Base-by-base conservation (phyloP, 1,140 invertebrate species). In the Elymnias hypermnestra region DNA sequence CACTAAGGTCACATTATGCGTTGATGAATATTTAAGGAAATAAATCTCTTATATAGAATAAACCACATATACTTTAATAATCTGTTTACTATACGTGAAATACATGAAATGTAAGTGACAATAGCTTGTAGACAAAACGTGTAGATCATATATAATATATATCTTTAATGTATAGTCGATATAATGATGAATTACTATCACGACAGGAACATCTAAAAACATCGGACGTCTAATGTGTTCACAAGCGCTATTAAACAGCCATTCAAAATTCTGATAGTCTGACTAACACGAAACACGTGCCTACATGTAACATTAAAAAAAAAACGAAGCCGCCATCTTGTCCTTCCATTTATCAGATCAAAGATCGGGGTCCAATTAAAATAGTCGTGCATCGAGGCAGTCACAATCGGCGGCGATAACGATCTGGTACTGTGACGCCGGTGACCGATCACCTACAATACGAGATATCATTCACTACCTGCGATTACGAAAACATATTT, bases 291-390 rank as follows among this genome's bases (percentile, higher is more conserved):
- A 63, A 73, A 79, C 77, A 79, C 73, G 77, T 82, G 75, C 69
- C 51, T 61, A 63, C 58, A 63, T 35, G 53, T 28, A 40, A 45
- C 48, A 29, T 29, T 5, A 15, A 53, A 58, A 70, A 70, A 65
- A 76, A 71, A 73, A 63, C 58, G 72, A 71, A 62, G 52, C 63
- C 41, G 69, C 71, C 75, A 79, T 77, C 73, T 79, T 79, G 70
- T 76, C 67, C 61, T 65, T 56, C 53, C 46, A 31, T 51, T 73
- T 81, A 84, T 84, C 81, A 61, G 70, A 73, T 72, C 53, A 52
- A 51, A 72, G 74, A 84, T 84, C 77, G 49, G 65, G 56, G 58
- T 51, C 81, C 81, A 84, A 84, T 84, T 84, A 84, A 84, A 84
- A 84, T 84, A 79, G 78, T 81, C 73, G 76, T 83, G 78, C 76